These are phyloP conservation scores for Steatocranus sp. DNA, from an alignment of 2,797 vertebrate genomes.

Conservation along the genomic window DNA sequence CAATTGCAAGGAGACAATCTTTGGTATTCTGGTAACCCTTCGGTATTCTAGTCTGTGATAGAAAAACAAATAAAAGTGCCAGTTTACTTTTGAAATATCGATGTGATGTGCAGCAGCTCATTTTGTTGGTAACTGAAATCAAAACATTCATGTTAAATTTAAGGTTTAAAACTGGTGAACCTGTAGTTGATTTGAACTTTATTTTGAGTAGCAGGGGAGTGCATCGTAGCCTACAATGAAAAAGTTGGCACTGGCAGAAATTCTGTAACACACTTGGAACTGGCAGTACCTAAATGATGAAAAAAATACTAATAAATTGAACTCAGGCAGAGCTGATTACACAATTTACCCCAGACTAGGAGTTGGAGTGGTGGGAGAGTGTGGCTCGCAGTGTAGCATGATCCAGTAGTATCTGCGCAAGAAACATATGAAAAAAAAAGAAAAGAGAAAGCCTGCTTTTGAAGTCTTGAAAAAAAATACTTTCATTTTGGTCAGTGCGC, in stretches of 20 bases:
- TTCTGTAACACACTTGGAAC: slow-evolving; percentile 17
- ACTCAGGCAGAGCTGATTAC: slow-evolving; percentile 67
- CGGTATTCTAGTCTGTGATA: not conserved
- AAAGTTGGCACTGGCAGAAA: not conserved
- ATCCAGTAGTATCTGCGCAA: slow-evolving; percentile 38
- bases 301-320: slow-evolving; percentile 40
- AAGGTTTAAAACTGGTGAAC: not conserved
- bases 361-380: not conserved
- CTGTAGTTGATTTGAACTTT: not conserved
- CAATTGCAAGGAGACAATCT: not conserved
- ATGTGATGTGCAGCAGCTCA: not conserved
- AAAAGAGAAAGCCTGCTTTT: not conserved
- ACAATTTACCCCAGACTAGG: slow-evolving; percentile 44
- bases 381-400: slow-evolving; percentile 1
- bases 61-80: rapidly evolving
- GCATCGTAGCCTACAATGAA: not conserved
- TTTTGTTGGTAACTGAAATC: not conserved
- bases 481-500: not conserved
- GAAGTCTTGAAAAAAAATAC: rapidly evolving
- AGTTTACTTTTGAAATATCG: not conserved
- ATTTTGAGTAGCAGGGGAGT: not conserved
- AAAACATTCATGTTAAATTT: not conserved
- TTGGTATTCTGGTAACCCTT: not conserved
- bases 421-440: not conserved
- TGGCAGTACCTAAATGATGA: slow-evolving; percentile 11